phyloP scores from a whole-genome alignment of 2,113 vertebrate genomes.

The Excalfactoria chinensis region DNA sequence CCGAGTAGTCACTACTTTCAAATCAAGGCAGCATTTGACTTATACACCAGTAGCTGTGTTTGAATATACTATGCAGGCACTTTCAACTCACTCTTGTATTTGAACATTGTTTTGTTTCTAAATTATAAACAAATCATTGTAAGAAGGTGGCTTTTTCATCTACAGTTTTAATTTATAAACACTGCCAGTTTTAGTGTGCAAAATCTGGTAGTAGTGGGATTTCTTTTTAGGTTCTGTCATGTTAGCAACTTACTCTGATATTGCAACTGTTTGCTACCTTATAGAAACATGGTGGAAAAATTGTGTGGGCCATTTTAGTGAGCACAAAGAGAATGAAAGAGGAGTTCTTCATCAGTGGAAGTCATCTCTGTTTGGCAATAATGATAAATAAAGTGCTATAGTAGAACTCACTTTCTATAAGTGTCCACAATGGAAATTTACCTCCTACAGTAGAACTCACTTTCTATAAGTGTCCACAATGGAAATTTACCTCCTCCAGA shows the following conservation, averaged over 20 bases:
- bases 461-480: background rate
- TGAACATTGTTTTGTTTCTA: background rate
- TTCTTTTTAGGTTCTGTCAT: background rate
- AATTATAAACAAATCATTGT: background rate
- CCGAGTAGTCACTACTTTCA: background rate
- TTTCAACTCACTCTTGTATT: background rate
- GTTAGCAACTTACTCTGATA: background rate
- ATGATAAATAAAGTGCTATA: background rate
- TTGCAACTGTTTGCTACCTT: background rate
- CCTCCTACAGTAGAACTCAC: background rate
- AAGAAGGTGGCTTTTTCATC: background rate
- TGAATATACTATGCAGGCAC: background rate
- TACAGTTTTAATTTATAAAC: accelerated
- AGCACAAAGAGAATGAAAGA: background rate
- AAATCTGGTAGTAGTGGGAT: background rate
- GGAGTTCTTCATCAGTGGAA: background rate
- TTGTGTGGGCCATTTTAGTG: background rate
- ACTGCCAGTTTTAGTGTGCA: accelerated
- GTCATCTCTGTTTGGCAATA: background rate
- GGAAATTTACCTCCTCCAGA: background rate
- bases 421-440: background rate
- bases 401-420: background rate
- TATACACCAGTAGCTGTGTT: accelerated
- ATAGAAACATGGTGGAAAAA: background rate
- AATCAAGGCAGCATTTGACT: background rate